Percentiles rank a stretch among this genome's conserved stretches.
Conservation (phyloP, 2,888 invertebrate species). For the Scaptomyza reducta region DNA sequence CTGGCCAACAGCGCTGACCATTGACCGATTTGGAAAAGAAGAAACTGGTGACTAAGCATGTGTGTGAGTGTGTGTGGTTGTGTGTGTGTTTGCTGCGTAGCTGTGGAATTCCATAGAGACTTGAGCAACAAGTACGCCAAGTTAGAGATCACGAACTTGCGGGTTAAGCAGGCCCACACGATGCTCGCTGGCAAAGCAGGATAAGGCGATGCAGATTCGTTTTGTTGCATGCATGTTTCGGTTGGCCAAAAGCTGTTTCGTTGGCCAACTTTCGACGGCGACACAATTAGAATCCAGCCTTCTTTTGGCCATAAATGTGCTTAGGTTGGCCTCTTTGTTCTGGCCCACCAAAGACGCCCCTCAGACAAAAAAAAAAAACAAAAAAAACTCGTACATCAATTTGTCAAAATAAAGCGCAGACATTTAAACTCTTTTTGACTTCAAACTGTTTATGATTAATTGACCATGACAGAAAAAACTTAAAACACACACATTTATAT, state of each 20-base stretch:
- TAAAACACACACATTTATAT: conserved; percentile 57
- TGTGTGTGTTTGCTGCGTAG: conserved; percentile 56
- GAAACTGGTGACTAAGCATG: conserved; percentile 23
- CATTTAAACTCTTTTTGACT: conserved; percentile 25
- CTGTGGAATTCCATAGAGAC: conserved; percentile 72
- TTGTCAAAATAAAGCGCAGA: conserved; percentile 57
- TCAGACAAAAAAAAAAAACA: background rate
- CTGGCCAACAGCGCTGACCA: conserved; percentile 69
- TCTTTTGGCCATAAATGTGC: conserved; percentile 57
- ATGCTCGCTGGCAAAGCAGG: conserved; percentile 45
- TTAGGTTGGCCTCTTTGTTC: conserved; percentile 22
- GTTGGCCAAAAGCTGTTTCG: conserved; percentile 10
- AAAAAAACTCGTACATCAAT: conserved; percentile 51
- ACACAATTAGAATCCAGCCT: conserved; percentile 65
- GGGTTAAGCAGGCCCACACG: conserved; percentile 71
- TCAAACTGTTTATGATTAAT: conserved; percentile 69
- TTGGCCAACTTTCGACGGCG: conserved; percentile 67
- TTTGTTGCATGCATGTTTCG: background rate
- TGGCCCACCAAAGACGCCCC: conserved; percentile 60
- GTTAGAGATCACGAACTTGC: conserved; percentile 74
- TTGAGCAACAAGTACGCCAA: conserved; percentile 64
- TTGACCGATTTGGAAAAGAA: conserved; percentile 67
- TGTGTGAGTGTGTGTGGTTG: conserved; percentile 2
- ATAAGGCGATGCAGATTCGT: conserved; percentile 48
- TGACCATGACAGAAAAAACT: conserved; percentile 59